Evolutionary conservation across 2,888 invertebrate genomes (phyloP), one percentile per base, ranked within the genome.

Genomic region (Lasioglossum malachurum): DNA sequence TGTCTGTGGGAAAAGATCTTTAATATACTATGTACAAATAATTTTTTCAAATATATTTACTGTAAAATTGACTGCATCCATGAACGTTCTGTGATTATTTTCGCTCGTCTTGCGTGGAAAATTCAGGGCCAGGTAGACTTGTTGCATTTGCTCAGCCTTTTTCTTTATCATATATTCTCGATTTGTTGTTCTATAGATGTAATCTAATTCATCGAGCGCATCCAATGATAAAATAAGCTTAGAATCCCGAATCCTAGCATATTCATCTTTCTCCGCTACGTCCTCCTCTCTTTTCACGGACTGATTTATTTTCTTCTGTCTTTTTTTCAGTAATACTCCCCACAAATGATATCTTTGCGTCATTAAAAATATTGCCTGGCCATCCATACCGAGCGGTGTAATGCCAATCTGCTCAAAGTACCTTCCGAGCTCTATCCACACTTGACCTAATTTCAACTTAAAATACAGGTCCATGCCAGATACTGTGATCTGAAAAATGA

Each of bases 381-480:
- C 92, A 88, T 96, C 96, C 75, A 94, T 90, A 19, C 93, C 94
- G 44, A 95, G 89, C 0, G 95, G 95, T 75, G 89, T 92, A 7
- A 96, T 90, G 7, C 94, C 94, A 7, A 91, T 89, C n/a, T 93
- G 91, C 79, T 94, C 91, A 35, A 96, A 91, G 88, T 95, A 95
- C 49, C 88, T 91, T 23, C 91, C 86, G 3, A 96, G 87, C 90
- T 96, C 96, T 35, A 93, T 87, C 96, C 96, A 96, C 14, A 95
- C 92, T 90, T 96, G 95, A 3, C 95, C 95, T 72, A 96, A 89
- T 88, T 95, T 96, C 74, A 96, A 89, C 10, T 94, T 94, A 46
- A 96, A 93, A 87, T 95, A 96, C 86, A 96, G 95, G 91, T 96
- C 95, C 3, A 95, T 95, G 60, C 95, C 83, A 73, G 95, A 88